These are phyloP conservation scores for Tetraneura akinire DNA, from an alignment of 1,140 invertebrate species.

Conservation along the genomic window DNA sequence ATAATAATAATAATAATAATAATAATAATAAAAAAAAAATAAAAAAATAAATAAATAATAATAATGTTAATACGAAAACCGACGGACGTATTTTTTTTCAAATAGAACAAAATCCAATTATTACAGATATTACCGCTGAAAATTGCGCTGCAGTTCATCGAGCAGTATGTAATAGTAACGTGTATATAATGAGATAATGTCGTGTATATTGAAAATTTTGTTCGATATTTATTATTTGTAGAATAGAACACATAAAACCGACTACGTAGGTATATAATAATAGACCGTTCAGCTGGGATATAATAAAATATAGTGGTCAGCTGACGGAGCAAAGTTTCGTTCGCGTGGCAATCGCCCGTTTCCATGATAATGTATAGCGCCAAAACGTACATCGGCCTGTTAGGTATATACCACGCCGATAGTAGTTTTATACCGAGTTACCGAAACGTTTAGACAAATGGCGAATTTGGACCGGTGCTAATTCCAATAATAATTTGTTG, in stretches of 20 bases:
- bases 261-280: too few species aligned
- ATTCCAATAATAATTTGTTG: background rate
- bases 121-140: background rate
- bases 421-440: background rate
- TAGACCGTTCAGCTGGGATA: background rate
- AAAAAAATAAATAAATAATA: too few species aligned
- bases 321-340: background rate
- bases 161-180: background rate
- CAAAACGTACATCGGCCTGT: background rate
- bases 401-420: too few species aligned
- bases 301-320: background rate
- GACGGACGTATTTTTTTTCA: too few species aligned
- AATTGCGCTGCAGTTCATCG: background rate
- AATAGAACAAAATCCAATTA: too few species aligned
- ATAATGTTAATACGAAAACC: too few species aligned
- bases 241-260: background rate
- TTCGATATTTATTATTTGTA: constrained; percentile 22
- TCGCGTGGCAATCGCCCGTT: constrained; percentile 13
- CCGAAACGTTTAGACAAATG: constrained; percentile 7
- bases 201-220: constrained; percentile 20
- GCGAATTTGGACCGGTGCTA: background rate
- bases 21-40: too few species aligned
- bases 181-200: background rate
- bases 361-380: constrained; percentile 12
- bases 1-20: too few species aligned